A percentile compares a stretch with the other conserved stretches of the same genome.
These are phyloP conservation scores for Mesorhabditis spiculigera DNA, from an alignment of 2,888 invertebrate species.

Conservation along the genomic window DNA sequence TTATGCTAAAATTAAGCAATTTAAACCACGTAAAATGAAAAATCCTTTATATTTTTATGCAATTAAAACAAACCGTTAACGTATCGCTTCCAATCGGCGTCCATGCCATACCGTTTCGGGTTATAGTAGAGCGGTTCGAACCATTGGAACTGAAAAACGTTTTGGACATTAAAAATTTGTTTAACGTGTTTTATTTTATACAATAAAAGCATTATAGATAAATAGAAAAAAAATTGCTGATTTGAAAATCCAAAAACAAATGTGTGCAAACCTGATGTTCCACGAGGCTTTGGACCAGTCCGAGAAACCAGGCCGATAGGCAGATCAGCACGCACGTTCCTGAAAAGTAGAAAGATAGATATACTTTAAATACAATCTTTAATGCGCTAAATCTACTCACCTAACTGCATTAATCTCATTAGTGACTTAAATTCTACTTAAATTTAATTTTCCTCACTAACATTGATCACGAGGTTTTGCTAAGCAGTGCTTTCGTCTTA, in stretches of 20 bases:
- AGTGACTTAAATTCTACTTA: no score
- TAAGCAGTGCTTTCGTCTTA: no score
- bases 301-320: slow-evolving; percentile 42
- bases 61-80: neutral
- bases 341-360: slow-evolving; percentile 10
- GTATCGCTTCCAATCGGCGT: slow-evolving; percentile 34
- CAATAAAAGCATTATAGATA: no score
- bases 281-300: slow-evolving; percentile 37
- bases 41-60: neutral
- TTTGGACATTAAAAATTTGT: neutral
- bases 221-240: no score
- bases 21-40: no score
- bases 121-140: slow-evolving; percentile 44
- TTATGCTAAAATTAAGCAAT: no score
- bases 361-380: neutral
- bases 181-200: no score
- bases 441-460: no score
- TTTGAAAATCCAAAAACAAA: no score
- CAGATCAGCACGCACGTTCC: slow-evolving; percentile 38
- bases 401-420: neutral
- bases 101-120: slow-evolving; percentile 40
- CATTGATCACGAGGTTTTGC: no score
- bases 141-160: slow-evolving; percentile 32
- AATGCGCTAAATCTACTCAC: neutral
- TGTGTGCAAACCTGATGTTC: slow-evolving; percentile 44